Percentiles rank a stretch among this genome's conserved stretches.
These are phyloP conservation scores for Bufotes viridis DNA, from an alignment of 2,797 vertebrate genomes.

Conservation along the genomic window DNA sequence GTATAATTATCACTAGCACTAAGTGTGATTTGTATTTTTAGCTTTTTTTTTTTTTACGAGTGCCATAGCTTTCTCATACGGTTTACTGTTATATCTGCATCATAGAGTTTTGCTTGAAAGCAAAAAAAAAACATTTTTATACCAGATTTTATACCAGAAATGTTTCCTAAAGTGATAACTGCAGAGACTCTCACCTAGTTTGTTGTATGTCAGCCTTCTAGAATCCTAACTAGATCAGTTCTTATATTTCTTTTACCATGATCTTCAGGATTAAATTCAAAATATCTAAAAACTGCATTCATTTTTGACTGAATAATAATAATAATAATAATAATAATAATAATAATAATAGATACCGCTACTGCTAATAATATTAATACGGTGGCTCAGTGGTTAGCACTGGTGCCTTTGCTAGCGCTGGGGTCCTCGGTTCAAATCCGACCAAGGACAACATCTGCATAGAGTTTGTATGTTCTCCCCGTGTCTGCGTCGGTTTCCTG, in stretches of 20 bases:
- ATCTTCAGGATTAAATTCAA: too few relatives aligned
- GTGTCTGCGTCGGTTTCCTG: too few relatives aligned
- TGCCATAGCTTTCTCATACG: neutral
- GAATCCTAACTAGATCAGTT: neutral
- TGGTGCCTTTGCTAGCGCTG: too few relatives aligned
- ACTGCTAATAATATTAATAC: too few relatives aligned
- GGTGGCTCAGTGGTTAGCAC: too few relatives aligned
- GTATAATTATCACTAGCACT: conserved; percentile 6
- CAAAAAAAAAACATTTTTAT: neutral
- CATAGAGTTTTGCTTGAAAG: neutral
- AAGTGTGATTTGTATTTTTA: conserved; percentile 8
- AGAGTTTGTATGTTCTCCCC: too few relatives aligned
- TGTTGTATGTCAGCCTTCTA: neutral
- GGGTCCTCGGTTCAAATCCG: too few relatives aligned
- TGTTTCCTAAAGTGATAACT: neutral
- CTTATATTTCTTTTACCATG: neutral
- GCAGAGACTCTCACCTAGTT: neutral
- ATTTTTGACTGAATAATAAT: too few relatives aligned
- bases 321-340: too few relatives aligned
- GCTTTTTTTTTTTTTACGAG: neutral
- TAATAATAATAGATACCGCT: too few relatives aligned
- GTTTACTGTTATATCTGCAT: neutral
- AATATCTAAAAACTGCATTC: too few relatives aligned
- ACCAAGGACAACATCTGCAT: too few relatives aligned
- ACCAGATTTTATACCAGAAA: neutral